Evolutionary conservation across 2,888 invertebrate genomes (phyloP).

Genomic region (Trilocha varians): DNA sequence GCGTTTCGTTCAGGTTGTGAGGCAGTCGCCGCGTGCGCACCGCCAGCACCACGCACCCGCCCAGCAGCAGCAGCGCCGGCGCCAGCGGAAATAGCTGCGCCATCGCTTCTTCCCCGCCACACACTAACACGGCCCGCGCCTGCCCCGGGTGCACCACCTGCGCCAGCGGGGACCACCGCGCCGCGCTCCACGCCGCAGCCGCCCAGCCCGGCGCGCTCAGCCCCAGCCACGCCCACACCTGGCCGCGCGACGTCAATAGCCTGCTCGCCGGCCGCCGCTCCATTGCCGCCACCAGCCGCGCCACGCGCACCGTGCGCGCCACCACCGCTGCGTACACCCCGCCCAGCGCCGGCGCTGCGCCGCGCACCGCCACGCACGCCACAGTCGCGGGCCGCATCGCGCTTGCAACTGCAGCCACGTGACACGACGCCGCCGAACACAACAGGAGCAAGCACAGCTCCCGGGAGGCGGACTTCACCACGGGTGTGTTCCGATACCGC

Average conservation of each 20-base stretch:
- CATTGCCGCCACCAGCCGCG: conserved; percentile 28
- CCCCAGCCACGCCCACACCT: conserved; percentile 72
- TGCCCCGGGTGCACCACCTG: conserved; percentile 67
- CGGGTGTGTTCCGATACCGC: conserved; percentile 72
- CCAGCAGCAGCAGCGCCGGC: conserved; percentile 80
- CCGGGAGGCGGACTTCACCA: conserved; percentile 80
- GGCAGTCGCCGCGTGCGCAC: conserved; percentile 84
- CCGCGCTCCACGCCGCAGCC: conserved; percentile 76
- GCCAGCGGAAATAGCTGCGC: conserved; percentile 75
- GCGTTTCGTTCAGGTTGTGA: conserved; percentile 86
- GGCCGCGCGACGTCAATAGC: conserved; percentile 56
- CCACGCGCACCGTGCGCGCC: conserved; percentile 32
- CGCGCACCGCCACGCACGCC: conserved; percentile 23
- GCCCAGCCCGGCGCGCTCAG: conserved; percentile 63
- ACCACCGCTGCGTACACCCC: conserved; percentile 31
- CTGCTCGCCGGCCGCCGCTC: conserved; percentile 37
- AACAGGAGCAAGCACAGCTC: conserved; percentile 82
- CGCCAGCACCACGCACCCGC: conserved; percentile 84
- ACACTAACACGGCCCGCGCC: conserved; percentile 64
- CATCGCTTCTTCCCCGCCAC: conserved; percentile 32
- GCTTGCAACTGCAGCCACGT: conserved; percentile 77
- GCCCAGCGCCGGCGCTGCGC: conserved; percentile 28
- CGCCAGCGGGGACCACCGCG: conserved; percentile 58
- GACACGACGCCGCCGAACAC: conserved; percentile 23
- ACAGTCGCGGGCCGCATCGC: conserved; percentile 35